Evolutionary conservation across 2,797 vertebrate genomes (phyloP).

Genomic region (Staurois parvus): DNA sequence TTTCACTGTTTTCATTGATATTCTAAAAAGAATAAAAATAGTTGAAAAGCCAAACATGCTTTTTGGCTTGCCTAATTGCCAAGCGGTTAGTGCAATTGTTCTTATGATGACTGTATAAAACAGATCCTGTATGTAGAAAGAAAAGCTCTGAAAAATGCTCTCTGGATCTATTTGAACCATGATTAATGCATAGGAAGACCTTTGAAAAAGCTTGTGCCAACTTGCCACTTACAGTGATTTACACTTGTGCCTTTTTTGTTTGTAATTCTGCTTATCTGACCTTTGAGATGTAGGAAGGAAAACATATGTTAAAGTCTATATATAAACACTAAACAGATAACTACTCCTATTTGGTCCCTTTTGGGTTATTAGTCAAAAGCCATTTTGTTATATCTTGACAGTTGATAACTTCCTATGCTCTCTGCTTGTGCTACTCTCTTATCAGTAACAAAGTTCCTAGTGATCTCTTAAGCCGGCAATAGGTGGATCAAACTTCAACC

Average conservation of each 20-base stretch:
- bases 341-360: too few species aligned
- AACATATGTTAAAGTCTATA: too few species aligned
- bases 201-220: too few species aligned
- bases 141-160: conserved; percentile 34
- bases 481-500: too few species aligned
- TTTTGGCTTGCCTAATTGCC: conserved; percentile 71
- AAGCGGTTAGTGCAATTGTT: conserved; percentile 67
- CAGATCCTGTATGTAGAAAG: conserved; percentile 55
- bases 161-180: conserved; percentile 1
- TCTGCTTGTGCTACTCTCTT: too few species aligned
- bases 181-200: background rate
- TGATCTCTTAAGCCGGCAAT: too few species aligned
- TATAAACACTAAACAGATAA: too few species aligned
- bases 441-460: too few species aligned
- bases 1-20: conserved; percentile 76
- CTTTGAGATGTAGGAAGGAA: too few species aligned
- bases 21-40: conserved; percentile 79
- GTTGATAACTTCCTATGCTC: too few species aligned
- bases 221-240: background rate
- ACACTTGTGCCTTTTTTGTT: background rate
- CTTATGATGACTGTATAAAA: conserved; percentile 60
- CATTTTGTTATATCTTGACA: too few species aligned
- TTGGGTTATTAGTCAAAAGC: too few species aligned
- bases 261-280: background rate
- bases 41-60: conserved; percentile 69